These are phyloP conservation scores for Rhipidura dahli DNA, from an alignment of 2,113 vertebrate species.

Conservation along the genomic window DNA sequence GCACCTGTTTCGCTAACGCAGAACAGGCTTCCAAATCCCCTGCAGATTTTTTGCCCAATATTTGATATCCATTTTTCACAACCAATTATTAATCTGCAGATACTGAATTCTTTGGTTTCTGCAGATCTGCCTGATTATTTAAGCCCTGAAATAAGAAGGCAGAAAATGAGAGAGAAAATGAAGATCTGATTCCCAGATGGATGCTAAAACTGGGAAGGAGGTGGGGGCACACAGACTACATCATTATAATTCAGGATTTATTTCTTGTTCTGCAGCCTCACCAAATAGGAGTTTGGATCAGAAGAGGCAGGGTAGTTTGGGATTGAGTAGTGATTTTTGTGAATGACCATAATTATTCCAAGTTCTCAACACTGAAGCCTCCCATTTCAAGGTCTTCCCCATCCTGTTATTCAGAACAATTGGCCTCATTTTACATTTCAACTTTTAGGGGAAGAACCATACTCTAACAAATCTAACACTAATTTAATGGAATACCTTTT, in stretches of 20 bases:
- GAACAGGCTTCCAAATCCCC: background rate
- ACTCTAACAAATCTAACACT: background rate
- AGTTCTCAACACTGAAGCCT: background rate
- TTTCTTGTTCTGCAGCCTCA: background rate
- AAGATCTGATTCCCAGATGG: slow-evolving; percentile 48
- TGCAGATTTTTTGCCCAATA: background rate
- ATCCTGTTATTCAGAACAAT: background rate
- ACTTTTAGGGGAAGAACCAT: background rate
- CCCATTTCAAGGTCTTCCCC: slow-evolving; percentile 1
- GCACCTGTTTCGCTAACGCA: background rate
- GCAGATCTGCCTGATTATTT: slow-evolving; percentile 22
- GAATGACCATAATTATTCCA: background rate
- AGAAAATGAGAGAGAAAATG: slow-evolving; percentile 42
- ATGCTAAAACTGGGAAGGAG: slow-evolving; percentile 12
- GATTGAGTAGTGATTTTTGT: background rate
- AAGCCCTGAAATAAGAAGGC: slow-evolving; percentile 20
- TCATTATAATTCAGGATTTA: slow-evolving; percentile 25
- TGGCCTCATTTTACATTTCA: background rate
- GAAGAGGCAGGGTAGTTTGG: background rate
- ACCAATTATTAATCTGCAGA: slow-evolving; percentile 37
- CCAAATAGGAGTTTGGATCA: slow-evolving; percentile 10
- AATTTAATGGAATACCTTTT: background rate
- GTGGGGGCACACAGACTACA: background rate
- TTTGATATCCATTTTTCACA: slow-evolving; percentile 23
- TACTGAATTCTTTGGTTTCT: slow-evolving; percentile 21